Percentiles rank a stretch among this genome's conserved stretches.
phyloP scores from a whole-genome alignment of 2,113 vertebrate species.

The Aspidoscelis tigris region DNA sequence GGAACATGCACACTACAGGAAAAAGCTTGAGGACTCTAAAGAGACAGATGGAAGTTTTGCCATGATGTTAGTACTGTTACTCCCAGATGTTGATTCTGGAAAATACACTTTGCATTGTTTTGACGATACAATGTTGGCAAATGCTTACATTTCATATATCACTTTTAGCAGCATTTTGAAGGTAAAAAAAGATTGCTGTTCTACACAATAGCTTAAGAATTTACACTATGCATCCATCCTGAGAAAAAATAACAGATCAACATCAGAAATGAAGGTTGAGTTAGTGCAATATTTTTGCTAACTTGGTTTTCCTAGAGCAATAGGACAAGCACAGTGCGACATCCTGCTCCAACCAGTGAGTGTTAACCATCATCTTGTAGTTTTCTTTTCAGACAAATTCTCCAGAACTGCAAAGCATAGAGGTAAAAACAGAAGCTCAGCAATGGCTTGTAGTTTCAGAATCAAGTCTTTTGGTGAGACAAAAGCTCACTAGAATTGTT shows the following conservation, averaged over 20 bases:
- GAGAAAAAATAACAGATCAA: conserved; percentile 44
- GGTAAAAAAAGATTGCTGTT: conserved; percentile 33
- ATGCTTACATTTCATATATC: conserved; percentile 28
- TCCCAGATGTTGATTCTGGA: conserved; percentile 34
- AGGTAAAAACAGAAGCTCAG: no score
- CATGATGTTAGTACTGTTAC: conserved; percentile 29
- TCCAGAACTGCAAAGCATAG: no score
- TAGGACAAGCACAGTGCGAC: neutral
- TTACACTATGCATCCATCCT: conserved; percentile 54
- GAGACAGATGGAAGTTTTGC: conserved; percentile 31
- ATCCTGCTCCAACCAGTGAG: no score
- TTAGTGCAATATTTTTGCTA: conserved; percentile 52
- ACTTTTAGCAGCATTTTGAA: conserved; percentile 29
- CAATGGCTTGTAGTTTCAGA: no score
- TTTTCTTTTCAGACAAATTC: no score
- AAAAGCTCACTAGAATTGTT: no score
- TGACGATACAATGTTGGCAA: conserved; percentile 24
- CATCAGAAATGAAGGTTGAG: conserved; percentile 47
- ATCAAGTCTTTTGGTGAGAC: no score
- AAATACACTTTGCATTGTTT: neutral
- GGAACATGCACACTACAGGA: conserved; percentile 3
- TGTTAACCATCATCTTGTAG: no score
- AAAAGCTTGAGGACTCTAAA: conserved; percentile 45
- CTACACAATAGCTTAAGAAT: conserved; percentile 60
- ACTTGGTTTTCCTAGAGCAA: conserved; percentile 31